phyloP scores from a whole-genome alignment of 2,888 invertebrate genomes.

The Lasioglossum calceatum region DNA sequence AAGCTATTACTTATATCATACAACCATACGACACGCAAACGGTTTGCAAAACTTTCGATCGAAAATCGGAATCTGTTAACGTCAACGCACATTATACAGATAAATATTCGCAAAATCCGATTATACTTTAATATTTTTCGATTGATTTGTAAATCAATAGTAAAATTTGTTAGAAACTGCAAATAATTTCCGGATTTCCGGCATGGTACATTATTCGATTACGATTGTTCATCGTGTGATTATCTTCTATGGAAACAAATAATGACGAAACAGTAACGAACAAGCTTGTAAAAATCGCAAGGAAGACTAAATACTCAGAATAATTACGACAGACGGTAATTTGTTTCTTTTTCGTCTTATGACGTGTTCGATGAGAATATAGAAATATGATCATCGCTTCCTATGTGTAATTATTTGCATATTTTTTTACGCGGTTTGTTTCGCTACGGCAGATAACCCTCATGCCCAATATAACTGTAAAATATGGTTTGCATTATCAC shows the following conservation, averaged over 20 bases:
- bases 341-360: conserved; percentile 20
- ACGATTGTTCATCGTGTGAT: neutral
- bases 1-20: neutral
- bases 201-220: neutral
- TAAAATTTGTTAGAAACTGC: neutral
- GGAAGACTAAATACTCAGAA: too few relatives aligned
- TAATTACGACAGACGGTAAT: conserved; percentile 1
- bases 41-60: neutral
- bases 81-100: neutral
- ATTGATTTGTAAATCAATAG: neutral
- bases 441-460: neutral
- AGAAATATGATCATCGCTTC: neutral
- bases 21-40: neutral
- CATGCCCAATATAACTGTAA: neutral
- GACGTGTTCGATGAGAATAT: conserved; percentile 35
- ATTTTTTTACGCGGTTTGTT: neutral
- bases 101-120: neutral
- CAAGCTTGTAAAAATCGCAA: neutral
- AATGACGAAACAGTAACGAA: neutral
- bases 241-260: neutral
- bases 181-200: neutral
- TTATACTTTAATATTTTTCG: neutral
- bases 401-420: neutral
- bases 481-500: neutral
- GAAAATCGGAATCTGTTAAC: neutral